Conservation (phyloP, 2,797 vertebrate genomes). For the Phrynocephalus vlangalii region DNA sequence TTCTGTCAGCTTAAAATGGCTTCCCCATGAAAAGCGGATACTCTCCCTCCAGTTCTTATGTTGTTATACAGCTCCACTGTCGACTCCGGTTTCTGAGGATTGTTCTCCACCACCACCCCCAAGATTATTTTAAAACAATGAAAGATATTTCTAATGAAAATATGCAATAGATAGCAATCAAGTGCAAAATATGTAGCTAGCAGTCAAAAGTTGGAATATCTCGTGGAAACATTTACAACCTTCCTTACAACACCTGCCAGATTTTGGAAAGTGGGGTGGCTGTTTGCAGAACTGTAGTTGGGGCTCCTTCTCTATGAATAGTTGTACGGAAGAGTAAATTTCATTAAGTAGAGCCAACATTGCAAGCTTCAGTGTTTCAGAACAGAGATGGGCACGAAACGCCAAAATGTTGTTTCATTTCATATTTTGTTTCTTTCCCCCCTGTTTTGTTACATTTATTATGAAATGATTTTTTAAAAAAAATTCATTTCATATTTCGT, state of each 20-base stretch:
- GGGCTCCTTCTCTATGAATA: no score
- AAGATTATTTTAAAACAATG: background rate
- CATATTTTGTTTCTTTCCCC: no score
- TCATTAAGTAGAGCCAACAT: no score
- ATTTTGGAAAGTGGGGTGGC: no score
- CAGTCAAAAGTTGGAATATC: background rate
- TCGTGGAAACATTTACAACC: background rate
- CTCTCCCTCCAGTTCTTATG: background rate
- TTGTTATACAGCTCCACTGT: background rate
- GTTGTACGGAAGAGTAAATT: no score
- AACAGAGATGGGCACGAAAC: no score
- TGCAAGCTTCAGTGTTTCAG: no score
- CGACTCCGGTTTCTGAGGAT: slow-evolving; percentile 8
- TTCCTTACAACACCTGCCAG: background rate
- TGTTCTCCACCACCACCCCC: background rate
- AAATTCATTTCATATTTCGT: no score
- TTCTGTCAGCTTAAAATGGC: slow-evolving; percentile 38
- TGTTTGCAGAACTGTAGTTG: no score
- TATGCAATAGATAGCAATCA: background rate
- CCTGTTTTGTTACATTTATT: no score
- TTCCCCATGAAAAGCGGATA: background rate
- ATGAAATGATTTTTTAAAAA: no score
- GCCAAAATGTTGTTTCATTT: no score
- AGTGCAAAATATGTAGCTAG: background rate
- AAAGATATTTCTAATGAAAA: background rate